A percentile compares a stretch with the other conserved stretches of the same genome.
phyloP scores from a whole-genome alignment of 1,140 invertebrate species.

The Periplaneta americana region DNA sequence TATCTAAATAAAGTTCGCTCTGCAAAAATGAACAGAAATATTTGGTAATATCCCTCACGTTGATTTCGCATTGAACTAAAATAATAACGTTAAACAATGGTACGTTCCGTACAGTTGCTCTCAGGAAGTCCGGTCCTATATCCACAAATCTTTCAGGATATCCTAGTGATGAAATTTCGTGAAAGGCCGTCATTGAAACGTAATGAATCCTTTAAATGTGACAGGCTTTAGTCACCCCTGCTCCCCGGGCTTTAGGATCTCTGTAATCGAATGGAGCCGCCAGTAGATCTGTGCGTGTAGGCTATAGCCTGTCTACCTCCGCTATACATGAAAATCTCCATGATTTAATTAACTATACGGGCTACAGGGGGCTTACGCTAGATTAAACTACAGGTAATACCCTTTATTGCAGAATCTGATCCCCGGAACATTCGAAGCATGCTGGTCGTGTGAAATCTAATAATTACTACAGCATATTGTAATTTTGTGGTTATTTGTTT shows the following conservation, averaged over 20 bases:
- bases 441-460: not conserved
- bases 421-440: not conserved
- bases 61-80: too few species aligned
- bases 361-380: not conserved
- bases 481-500: not conserved
- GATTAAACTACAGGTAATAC: not conserved
- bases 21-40: too few species aligned
- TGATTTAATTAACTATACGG: not conserved
- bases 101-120: too few species aligned
- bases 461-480: not conserved
- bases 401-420: not conserved
- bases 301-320: not conserved
- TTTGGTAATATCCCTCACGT: too few species aligned
- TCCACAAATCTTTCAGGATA: too few species aligned
- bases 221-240: too few species aligned
- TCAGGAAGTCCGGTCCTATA: too few species aligned
- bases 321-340: not conserved
- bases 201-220: too few species aligned
- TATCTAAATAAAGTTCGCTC: too few species aligned
- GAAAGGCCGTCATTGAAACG: too few species aligned
- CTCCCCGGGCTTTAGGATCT: not conserved
- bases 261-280: not conserved
- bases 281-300: not conserved
- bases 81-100: too few species aligned
- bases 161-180: too few species aligned